Conservation (phyloP, 2,797 vertebrate genomes). For the Thunnus albacares region DNA sequence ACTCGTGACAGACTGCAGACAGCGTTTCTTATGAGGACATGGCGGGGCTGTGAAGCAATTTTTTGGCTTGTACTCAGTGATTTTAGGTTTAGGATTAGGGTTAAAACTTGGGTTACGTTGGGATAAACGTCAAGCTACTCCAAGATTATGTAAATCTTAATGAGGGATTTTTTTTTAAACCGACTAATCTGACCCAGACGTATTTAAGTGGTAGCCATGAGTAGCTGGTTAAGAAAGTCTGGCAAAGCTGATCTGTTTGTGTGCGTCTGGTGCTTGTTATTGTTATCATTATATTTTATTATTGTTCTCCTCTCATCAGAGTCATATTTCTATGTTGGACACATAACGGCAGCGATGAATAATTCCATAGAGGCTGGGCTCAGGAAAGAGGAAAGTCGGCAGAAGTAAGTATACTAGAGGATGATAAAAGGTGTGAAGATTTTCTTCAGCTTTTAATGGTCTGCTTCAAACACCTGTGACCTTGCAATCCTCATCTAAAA, state of each 20-base stretch:
- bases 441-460: conserved; percentile 36
- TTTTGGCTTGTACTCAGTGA: background rate
- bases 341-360: conserved; percentile 23
- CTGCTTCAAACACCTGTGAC: conserved; percentile 39
- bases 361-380: conserved; percentile 24
- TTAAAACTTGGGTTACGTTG: background rate
- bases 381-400: conserved; percentile 12
- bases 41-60: conserved; percentile 8
- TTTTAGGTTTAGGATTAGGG: conserved; percentile 17
- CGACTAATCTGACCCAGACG: conserved; percentile 1
- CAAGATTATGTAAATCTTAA: background rate
- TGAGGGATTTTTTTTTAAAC: background rate
- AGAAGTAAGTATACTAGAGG: conserved; percentile 17
- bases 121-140: background rate
- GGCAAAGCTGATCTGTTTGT: background rate
- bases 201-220: background rate
- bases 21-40: conserved; percentile 15
- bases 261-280: background rate
- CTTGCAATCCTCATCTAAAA: conserved; percentile 34
- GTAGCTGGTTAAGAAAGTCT: background rate
- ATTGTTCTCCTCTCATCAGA: background rate
- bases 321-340: background rate
- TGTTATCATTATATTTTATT: background rate
- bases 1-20: conserved; percentile 39
- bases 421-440: conserved; percentile 18